Evolutionary conservation across 2,888 invertebrate species (phyloP), one percentile per base, ranked within the genome.

Genomic region (Coecobrya sp.): DNA sequence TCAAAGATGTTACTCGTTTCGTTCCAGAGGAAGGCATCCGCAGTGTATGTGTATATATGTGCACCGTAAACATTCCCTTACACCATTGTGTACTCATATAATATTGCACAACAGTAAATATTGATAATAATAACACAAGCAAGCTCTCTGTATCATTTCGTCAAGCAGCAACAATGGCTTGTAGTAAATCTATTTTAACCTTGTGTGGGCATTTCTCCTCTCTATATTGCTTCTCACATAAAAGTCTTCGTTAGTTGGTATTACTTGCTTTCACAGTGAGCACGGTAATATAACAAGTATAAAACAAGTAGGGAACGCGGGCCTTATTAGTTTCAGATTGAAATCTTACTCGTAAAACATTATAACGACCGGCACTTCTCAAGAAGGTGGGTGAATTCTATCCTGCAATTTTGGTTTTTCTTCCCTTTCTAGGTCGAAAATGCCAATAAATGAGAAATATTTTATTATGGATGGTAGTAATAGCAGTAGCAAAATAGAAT

Each of bases 141-240:
- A 68, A n/a, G 70, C 36, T 16, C n/a, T 19, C 42, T n/a, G 19
- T n/a, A n/a, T 70, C 70, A 42, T 70, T 42, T 25, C 19, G 36
- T 70, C 36, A 70, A 19, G 42, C 70, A 7, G 5, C 42, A 70
- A 42, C 36, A 25, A 8, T 70, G 4, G 19, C 8, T 49, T 49
- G 13, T 70, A n/a, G 42, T 19, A 70, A 70, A 70, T 70, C 70
- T 42, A 70, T 70, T 42, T 70, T 70, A 70, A 70, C 70, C 70
- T 70, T 70, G 70, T n/a, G n/a, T 36, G 16, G 70, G 70, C 3
- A 70, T 70, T 36, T 7, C 36, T 70, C 3, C 36, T 70, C n/a
- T 7, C 36, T 70, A 42, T 36, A 19, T 70, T 19, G 36, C 36
- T 70, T n/a, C 5, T 70, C 19, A 42, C 70, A 11, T n/a, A 42